A percentile compares a stretch with the other conserved stretches of the same genome.
These are phyloP conservation scores for Synanthedon myopaeformis DNA, from an alignment of 2,888 invertebrate genomes.

Conservation along the genomic window DNA sequence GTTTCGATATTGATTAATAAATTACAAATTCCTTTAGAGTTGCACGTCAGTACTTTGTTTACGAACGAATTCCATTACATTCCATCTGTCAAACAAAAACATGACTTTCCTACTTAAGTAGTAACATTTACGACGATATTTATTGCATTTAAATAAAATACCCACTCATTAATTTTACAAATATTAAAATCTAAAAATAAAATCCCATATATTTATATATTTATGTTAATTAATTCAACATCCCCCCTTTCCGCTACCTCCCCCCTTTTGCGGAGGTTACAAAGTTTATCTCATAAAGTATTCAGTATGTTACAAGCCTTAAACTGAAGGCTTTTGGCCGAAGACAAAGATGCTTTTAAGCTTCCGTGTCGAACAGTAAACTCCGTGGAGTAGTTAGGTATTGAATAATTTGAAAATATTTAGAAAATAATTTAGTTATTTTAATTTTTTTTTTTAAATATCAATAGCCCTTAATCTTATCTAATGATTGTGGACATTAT, in stretches of 20 bases:
- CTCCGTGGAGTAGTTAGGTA: slow-evolving; percentile 1
- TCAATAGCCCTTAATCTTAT: no score
- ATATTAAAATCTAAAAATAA: no score
- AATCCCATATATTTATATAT: not conserved
- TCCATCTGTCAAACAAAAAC: no score
- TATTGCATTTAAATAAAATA: no score
- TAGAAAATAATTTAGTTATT: no score
- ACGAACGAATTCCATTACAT: no score
- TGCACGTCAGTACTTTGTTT: not conserved
- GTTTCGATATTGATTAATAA: slow-evolving; percentile 30
- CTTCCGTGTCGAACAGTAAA: slow-evolving; percentile 19
- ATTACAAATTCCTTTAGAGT: slow-evolving; percentile 17
- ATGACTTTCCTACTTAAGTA: no score
- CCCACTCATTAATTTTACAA: no score
- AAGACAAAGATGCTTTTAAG: slow-evolving; percentile 69
- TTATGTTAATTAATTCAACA: slow-evolving; percentile 31
- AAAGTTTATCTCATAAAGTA: slow-evolving; percentile 36
- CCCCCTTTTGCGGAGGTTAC: slow-evolving; percentile 19
- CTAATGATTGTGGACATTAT: no score
- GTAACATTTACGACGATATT: no score
- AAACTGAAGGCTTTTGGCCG: slow-evolving; percentile 50
- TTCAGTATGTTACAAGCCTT: slow-evolving; percentile 24
- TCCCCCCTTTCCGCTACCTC: slow-evolving; percentile 11
- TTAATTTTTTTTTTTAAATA: no score
- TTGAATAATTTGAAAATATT: no score